Evolutionary conservation across 2,888 invertebrate species (phyloP), one percentile per base, ranked within the genome.

Genomic region (Drosophila subsilvestris): DNA sequence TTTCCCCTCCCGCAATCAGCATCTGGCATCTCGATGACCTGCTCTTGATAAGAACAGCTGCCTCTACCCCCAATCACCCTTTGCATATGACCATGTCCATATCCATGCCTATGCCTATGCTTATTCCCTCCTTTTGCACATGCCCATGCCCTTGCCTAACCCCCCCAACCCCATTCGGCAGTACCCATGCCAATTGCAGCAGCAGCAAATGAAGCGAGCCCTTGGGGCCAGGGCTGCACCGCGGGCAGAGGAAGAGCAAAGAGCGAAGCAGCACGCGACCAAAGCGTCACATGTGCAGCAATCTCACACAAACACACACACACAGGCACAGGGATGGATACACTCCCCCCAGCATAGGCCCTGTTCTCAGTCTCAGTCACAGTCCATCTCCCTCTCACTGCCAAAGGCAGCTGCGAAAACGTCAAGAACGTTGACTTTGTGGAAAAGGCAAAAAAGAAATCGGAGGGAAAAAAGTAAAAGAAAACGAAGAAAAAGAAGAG

Each of bases 271-370:
- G 85, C 85, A 85, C 85, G 85, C 85, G 85, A 85, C 89, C 77
- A 80, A 80, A 84, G 76, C 85, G 89, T 88, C 85, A 88, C 87
- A 85, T 88, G 88, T 86, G 85, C 87, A 77, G 80, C 88, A 83
- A 85, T 82, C 79, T 86, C 68, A 18, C 43, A 22, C 63, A 18
- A 29, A 22, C 63, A 49, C 48, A 62, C 22, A 20, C 37, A 47
- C 51, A 65, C 51, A 51, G 7, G 20, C 8, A n/a, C 27, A 45
- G 17, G 17, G 10, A 42, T 42, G n/a, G n/a, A 37, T 37, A 37
- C 37, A 37, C 37, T 37, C 37, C 20, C 60, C 45, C 53, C 27
- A 9, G 14, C 25, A 20, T 37, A 66, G 47, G 45, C 54, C 17
- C 45, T 37, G 20, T n/a, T n/a, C n/a, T n/a, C 18, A 27, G 20